A percentile compares a stretch with the other conserved stretches of the same genome.
Evolutionary conservation across 2,797 vertebrate species (phyloP).

Genomic region (Pogonophryne albipinna): DNA sequence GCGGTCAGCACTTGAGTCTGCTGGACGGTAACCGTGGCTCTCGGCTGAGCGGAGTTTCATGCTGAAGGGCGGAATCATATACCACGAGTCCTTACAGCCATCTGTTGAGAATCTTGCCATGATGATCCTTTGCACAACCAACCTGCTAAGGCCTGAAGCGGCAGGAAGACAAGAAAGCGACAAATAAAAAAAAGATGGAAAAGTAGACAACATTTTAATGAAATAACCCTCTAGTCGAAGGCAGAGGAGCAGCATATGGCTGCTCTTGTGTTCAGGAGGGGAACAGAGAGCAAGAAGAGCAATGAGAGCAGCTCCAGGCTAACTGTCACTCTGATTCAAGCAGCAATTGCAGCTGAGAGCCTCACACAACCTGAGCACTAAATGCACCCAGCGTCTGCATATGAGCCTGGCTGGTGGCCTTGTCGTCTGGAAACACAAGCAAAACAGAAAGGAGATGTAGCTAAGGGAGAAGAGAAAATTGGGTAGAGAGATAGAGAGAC

Average conservation of each 20-base stretch:
- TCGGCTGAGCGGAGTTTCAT: conserved; percentile 50
- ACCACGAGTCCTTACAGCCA: conserved; percentile 62
- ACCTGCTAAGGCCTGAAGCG: conserved; percentile 56
- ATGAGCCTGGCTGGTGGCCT: conserved; percentile 48
- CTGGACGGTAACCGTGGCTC: conserved; percentile 57
- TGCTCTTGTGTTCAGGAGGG: conserved; percentile 50
- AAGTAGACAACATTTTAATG: conserved; percentile 51
- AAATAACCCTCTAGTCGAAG: conserved; percentile 46
- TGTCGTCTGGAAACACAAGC: conserved; percentile 36
- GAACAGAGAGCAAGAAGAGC: conserved; percentile 30
- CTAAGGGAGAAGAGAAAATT: conserved; percentile 29
- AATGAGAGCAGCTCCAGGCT: conserved; percentile 59
- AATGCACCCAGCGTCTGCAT: conserved; percentile 42
- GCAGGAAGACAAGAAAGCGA: conserved; percentile 33
- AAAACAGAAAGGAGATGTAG: conserved; percentile 20
- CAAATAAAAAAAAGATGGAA: background rate
- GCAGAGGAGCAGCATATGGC: conserved; percentile 45
- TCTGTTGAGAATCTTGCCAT: conserved; percentile 61
- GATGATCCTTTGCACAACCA: conserved; percentile 62
- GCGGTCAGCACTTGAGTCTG: conserved; percentile 60
- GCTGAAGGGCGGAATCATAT: conserved; percentile 62
- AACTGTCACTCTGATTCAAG: conserved; percentile 68
- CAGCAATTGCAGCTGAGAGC: conserved; percentile 52
- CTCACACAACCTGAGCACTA: conserved; percentile 55
- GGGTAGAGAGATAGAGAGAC: conserved; percentile 2